A percentile compares a stretch with the other conserved stretches of the same genome.
phyloP scores from a whole-genome alignment of 2,113 vertebrate genomes.

The Cygnus atratus region DNA sequence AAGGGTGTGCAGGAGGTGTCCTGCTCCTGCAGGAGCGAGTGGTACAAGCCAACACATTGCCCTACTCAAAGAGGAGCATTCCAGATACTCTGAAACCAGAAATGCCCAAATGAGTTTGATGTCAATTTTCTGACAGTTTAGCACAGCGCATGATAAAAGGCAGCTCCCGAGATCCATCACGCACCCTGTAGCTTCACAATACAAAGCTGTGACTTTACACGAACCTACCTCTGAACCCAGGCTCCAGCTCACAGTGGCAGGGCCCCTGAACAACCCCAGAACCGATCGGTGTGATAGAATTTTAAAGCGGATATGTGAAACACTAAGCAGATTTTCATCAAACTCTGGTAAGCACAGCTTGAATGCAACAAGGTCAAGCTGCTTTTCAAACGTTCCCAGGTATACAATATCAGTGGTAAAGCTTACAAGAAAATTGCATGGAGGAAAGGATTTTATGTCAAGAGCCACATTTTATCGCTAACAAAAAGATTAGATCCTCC shows the following conservation, averaged over 20 bases:
- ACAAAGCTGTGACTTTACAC: neutral
- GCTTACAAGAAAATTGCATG: neutral
- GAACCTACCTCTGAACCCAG: neutral
- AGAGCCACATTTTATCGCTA: neutral
- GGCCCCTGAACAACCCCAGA: neutral
- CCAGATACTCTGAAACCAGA: neutral
- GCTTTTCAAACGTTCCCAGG: neutral
- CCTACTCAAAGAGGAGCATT: neutral
- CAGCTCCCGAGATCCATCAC: neutral
- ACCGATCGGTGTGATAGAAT: neutral
- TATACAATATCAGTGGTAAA: neutral
- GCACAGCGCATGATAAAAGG: neutral
- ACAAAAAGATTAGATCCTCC: neutral
- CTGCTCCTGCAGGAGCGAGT: neutral
- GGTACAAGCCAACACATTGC: neutral
- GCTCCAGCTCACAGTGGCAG: neutral
- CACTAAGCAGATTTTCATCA: neutral
- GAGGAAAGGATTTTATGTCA: neutral
- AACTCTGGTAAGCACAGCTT: slow-evolving; percentile 1
- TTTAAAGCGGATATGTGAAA: neutral
- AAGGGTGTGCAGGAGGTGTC: neutral
- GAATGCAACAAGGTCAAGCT: slow-evolving; percentile 34
- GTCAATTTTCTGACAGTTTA: neutral
- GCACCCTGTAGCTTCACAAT: neutral
- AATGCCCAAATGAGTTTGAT: accelerated